Percentiles rank a stretch among this genome's conserved stretches.
These are phyloP conservation scores for Podarcis cretensis DNA, from an alignment of 2,113 vertebrate genomes.

Conservation along the genomic window DNA sequence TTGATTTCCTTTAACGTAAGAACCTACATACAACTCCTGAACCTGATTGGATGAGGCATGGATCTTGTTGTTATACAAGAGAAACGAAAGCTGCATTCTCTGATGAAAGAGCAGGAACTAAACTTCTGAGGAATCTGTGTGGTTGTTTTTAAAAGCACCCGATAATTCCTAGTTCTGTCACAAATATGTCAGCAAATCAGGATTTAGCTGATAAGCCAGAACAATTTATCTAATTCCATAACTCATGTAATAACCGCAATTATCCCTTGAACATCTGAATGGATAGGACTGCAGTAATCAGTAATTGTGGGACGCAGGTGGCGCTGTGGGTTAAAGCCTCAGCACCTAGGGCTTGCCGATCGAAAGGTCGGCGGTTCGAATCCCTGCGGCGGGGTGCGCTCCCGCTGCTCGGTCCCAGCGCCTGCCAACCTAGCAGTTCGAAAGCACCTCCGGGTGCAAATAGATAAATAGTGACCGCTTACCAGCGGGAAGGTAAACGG, in stretches of 20 bases:
- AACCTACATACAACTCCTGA: background rate
- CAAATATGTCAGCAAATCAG: background rate
- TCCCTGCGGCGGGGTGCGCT: no score
- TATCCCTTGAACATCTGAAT: background rate
- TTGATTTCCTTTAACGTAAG: background rate
- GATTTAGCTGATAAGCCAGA: background rate
- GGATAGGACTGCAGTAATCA: background rate
- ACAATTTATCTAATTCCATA: background rate
- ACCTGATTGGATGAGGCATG: background rate
- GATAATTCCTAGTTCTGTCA: background rate
- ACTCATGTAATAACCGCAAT: background rate
- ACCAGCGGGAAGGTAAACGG: no score
- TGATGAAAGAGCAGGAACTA: background rate
- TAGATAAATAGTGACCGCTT: no score
- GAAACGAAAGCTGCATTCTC: background rate
- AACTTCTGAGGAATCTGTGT: background rate
- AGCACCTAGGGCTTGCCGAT: no score
- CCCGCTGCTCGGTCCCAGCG: no score
- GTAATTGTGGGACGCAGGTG: no score
- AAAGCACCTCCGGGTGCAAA: no score
- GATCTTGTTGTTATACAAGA: background rate
- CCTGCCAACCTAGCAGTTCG: no score
- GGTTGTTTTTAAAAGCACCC: background rate
- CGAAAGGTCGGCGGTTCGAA: no score
- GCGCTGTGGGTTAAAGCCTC: no score